A percentile compares a stretch with the other conserved stretches of the same genome.
These are phyloP conservation scores for Cephus rjabovi DNA, from an alignment of 2,888 invertebrate species.

Conservation along the genomic window DNA sequence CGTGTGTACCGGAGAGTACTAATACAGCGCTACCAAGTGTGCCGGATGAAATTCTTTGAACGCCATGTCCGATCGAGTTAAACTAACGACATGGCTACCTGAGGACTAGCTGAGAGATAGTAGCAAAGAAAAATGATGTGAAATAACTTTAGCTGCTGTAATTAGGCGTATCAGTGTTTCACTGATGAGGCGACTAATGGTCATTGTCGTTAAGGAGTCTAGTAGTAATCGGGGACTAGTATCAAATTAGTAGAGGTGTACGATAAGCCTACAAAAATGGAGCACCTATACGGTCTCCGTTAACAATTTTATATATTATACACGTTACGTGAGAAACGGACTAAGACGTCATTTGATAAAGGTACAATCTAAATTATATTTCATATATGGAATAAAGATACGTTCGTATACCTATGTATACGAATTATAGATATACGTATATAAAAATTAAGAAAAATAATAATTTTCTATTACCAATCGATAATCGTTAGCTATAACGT, in stretches of 20 bases:
- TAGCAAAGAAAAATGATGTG: constrained; percentile 15
- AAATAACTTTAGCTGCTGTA: constrained; percentile 29
- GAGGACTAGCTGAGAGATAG: constrained; percentile 18
- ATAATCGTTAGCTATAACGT: neutral
- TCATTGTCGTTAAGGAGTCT: constrained; percentile 20
- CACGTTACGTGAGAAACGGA: neutral
- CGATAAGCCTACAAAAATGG: neutral
- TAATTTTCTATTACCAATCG: neutral
- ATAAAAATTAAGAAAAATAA: neutral
- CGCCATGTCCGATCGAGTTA: constrained; percentile 24
- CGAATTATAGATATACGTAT: neutral
- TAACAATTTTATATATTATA: neutral
- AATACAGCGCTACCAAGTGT: constrained; percentile 14
- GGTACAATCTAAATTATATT: neutral
- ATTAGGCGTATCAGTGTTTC: constrained; percentile 34
- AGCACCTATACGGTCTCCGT: neutral
- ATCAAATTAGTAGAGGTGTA: neutral
- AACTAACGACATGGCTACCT: constrained; percentile 21
- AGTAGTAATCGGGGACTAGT: neutral
- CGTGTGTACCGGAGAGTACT: neutral
- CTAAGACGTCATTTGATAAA: neutral
- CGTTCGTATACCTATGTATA: neutral
- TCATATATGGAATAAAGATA: neutral
- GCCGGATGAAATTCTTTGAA: constrained; percentile 14
- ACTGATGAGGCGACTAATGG: constrained; percentile 31